Conservation (phyloP, 2,113 vertebrate species). For the Cryptomyrus ogoouensis region DNA sequence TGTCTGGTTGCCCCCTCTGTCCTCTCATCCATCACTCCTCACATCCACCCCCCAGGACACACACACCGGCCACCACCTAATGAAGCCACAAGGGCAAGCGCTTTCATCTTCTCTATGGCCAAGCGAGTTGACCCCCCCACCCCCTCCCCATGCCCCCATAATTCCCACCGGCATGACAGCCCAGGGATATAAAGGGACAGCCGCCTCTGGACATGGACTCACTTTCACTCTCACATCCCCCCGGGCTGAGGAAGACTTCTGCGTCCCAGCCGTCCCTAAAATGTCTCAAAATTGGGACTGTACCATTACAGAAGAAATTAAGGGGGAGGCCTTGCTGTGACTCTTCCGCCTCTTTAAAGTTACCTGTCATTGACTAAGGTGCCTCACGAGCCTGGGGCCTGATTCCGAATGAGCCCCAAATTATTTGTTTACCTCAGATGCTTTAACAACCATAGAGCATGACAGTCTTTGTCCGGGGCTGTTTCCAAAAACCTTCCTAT, state of each 20-base stretch:
- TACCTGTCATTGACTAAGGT: neutral
- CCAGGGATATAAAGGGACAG: slow-evolving; percentile 1
- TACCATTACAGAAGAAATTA: neutral
- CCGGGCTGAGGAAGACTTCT: neutral
- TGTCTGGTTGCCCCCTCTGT: slow-evolving; percentile 25
- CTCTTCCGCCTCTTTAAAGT: neutral
- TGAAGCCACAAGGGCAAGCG: slow-evolving; percentile 32
- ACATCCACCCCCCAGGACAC: neutral
- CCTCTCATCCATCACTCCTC: slow-evolving; percentile 33
- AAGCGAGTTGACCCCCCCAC: neutral
- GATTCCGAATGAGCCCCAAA: neutral
- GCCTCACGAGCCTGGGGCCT: neutral
- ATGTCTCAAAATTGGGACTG: neutral
- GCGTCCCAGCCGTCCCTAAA: neutral
- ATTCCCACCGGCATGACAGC: neutral
- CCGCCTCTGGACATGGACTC: neutral
- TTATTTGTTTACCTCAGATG: neutral
- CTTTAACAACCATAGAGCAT: neutral
- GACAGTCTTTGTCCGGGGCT: neutral
- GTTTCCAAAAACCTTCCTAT: neutral
- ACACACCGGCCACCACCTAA: slow-evolving; percentile 7
- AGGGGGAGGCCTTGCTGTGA: neutral
- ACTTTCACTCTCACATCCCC: neutral
- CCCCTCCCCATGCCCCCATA: neutral
- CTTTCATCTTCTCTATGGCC: slow-evolving; percentile 11